Percentiles rank a stretch among this genome's conserved stretches.
These are phyloP conservation scores for Acipenser transmontanus DNA, from an alignment of 2,797 vertebrate genomes.

Conservation along the genomic window DNA sequence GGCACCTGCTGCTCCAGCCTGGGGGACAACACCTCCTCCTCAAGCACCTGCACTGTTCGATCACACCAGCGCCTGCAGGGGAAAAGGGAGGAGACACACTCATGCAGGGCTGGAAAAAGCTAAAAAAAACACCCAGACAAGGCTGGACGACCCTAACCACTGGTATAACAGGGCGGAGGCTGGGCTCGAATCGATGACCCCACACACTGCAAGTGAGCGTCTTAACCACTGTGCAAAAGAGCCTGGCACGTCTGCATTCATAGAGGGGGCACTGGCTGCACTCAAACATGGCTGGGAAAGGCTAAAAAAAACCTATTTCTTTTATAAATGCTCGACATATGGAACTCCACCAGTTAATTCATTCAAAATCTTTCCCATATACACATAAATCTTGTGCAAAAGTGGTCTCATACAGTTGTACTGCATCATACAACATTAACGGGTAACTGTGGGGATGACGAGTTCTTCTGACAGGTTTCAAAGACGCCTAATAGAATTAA, in stretches of 20 bases:
- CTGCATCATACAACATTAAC: no score
- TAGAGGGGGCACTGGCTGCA: background rate
- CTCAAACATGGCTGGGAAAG: no score
- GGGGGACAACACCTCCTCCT: constrained; percentile 59
- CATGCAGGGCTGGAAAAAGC: background rate
- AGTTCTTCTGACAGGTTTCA: no score
- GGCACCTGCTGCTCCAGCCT: constrained; percentile 65
- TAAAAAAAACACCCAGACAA: background rate
- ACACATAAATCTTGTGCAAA: no score
- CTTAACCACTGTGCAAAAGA: background rate
- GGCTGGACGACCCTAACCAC: no score
- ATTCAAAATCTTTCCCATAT: no score
- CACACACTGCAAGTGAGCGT: background rate
- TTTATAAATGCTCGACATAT: no score
- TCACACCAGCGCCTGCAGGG: constrained; percentile 76
- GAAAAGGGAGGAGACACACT: background rate
- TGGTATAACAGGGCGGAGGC: background rate
- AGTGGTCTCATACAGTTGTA: no score
- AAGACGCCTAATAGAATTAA: no score
- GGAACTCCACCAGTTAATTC: no score
- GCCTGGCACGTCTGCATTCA: background rate
- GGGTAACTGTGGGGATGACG: no score
- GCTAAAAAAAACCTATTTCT: no score
- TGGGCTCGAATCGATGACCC: background rate
- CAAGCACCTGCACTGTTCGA: constrained; percentile 43